Base-by-base conservation (phyloP, 2,113 vertebrate species). In the Eublepharis macularius region DNA sequence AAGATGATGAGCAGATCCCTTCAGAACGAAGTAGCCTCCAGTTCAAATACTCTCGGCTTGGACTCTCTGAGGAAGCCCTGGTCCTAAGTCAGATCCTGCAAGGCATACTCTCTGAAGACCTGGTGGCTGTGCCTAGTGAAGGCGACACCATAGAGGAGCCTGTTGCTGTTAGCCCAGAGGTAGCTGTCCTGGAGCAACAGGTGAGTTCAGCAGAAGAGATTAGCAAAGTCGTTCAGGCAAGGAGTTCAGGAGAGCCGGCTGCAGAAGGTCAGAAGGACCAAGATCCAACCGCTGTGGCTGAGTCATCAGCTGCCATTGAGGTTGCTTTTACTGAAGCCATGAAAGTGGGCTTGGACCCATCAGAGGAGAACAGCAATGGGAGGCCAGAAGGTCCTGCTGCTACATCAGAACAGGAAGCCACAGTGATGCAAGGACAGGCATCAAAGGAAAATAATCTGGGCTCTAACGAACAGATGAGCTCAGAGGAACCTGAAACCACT, bases 1-100 rank as follows among this genome's bases (percentile, higher is more conserved):
- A 94, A 88, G 88, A 76, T 72, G 88, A 76, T 74, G 86, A 88
- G n/a, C 88, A 90, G n/a, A 82, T 90, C 16, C 83, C 86, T 81
- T 89, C 69, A 76, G 92, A 95, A 88, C 86, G 90, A 21, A 75
- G 13, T 43, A 14, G 45, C 83, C 51, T 75, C 21, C 81, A 72
- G 36, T 24, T 73, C 60, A 0, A 45, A 8, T 70, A n/a, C 8
- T 49, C 75, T 83, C 45, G 68, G 73, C 75, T 36, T 1, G 82
- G 10, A 34, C 24, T 81, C 77, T 85, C 80, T 11, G 13, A 75
- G 21, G 32, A 75, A 87, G 80, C 84, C 51, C 0, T 34, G 2
- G 21, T 57, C 39, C 84, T 85, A 32, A 74, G 4, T 10, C 1
- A 70, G 4, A 24, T 26, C 73, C 86, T 77, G 34, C 69, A 43